Base-by-base conservation (phyloP, 2,888 invertebrate genomes). In the Hirtodrosophila trivittata region DNA sequence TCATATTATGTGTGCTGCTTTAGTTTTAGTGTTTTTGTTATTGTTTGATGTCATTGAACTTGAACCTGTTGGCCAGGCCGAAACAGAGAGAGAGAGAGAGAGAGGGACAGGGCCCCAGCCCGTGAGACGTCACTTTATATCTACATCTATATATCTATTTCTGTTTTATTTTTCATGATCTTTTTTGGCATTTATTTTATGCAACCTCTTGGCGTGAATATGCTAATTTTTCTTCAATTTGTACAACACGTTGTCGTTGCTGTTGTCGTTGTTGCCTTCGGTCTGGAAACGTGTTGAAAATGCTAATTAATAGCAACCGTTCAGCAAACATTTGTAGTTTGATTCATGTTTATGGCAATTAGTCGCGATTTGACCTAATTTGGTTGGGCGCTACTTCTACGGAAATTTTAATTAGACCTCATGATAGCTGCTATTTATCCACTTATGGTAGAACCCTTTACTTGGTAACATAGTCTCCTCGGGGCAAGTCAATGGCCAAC, bases 11-110 rank as follows among this genome's bases (percentile, higher is more conserved):
- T 62, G 35, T 45, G 63, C 33, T 64, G 45, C 10, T 6, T 42
- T 43, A 8, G 14, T 52, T 35, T 46, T 18, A 13, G 16, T 38
- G 6, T 60, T 49, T 46, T 67, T 82, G 64, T 80, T 82, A 70
- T 82, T 80, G 80, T 85, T 68, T 68, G 70, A 72, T 82, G 82
- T 82, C 82, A 82, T 82, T 82, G 82, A 82, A 82, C 82, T 82
- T 82, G 82, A 82, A 82, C 86, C 77, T 86, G 83, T 68, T 47
- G 66, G 70, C 46, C 67, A 56, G 51, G 14, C 49, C 5, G 18
- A 21, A 21, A 21, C 18, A 3, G 18, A 21, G 18, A 21, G 3
- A 21, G 18, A 21, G 18, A 21, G 3, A 21, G 18, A 21, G 18
- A 21, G 18, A 21, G 18, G 37, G 30, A 16, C n/a, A 30, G 25